Conservation (phyloP, 2,888 invertebrate species). For the Drosophila mimica region DNA sequence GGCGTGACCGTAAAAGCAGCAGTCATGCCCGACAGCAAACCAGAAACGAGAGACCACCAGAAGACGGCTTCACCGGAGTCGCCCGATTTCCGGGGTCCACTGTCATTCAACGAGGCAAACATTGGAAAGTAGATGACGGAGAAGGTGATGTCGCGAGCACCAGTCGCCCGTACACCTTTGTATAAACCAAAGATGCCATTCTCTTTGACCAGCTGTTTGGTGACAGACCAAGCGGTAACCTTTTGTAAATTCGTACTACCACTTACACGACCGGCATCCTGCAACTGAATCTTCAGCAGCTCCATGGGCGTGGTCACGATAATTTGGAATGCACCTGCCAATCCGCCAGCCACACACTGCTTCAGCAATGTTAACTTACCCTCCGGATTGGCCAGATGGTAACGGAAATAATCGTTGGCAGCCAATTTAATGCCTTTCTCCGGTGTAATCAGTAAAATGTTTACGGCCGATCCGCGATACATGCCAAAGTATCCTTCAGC, state of each 20-base stretch:
- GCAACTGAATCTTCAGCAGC: constrained; percentile 98
- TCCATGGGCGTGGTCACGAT: constrained; percentile 99
- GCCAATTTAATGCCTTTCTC: constrained; percentile 99
- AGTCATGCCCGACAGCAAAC: constrained; percentile 93
- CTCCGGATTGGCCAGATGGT: constrained; percentile 89
- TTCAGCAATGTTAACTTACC: constrained; percentile 90
- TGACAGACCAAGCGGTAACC: constrained; percentile 91
- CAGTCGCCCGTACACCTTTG: constrained; percentile 96
- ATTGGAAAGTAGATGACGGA: constrained; percentile 98
- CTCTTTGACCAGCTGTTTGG: constrained; percentile 90
- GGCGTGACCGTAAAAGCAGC: constrained; percentile 96
- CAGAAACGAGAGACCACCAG: constrained; percentile 97
- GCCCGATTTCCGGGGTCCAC: constrained; percentile 90
- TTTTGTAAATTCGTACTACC: constrained; percentile 88
- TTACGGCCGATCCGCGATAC: constrained; percentile 99
- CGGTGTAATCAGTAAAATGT: constrained; percentile 98
- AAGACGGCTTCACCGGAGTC: constrained; percentile 90
- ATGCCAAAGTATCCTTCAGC: constrained; percentile 99
- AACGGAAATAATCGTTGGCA: constrained; percentile 97
- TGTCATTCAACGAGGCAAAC: constrained; percentile 94
- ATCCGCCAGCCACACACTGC: constrained; percentile 97
- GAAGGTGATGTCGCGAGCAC: constrained; percentile 95
- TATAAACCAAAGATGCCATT: constrained; percentile 96
- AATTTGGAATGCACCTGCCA: constrained; percentile 97
- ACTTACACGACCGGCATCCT: constrained; percentile 94